These are phyloP conservation scores for Nephrotoma appendiculata DNA, from an alignment of 2,888 invertebrate species.

Conservation along the genomic window DNA sequence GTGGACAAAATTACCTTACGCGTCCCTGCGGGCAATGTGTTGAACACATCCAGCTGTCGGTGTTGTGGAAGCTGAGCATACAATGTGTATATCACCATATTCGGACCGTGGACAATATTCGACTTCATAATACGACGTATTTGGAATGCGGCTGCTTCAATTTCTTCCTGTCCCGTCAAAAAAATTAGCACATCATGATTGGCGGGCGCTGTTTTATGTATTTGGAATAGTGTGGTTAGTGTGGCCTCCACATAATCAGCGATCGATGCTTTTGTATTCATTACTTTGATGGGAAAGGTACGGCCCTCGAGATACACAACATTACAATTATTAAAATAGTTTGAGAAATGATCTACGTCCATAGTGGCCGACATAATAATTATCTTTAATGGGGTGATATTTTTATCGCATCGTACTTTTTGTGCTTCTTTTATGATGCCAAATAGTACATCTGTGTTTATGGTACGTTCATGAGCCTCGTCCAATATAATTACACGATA, in stretches of 20 bases:
- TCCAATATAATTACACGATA: constrained; percentile 80
- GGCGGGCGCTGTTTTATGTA: constrained; percentile 67
- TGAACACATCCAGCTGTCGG: constrained; percentile 80
- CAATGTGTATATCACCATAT: constrained; percentile 67
- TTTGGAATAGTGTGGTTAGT: constrained; percentile 76
- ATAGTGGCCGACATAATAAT: constrained; percentile 92
- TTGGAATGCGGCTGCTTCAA: constrained; percentile 67
- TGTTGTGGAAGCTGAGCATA: constrained; percentile 80
- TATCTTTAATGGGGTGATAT: constrained; percentile 51
- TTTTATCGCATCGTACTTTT: constrained; percentile 46
- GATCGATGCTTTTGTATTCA: constrained; percentile 52
- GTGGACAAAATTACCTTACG: constrained; percentile 90
- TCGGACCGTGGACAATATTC: constrained; percentile 44
- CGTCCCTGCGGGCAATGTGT: constrained; percentile 50
- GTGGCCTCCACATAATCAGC: constrained; percentile 76
- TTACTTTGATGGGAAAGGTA: constrained; percentile 64
- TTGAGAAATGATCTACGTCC: constrained; percentile 85
- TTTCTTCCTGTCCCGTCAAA: constrained; percentile 93
- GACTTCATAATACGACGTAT: constrained; percentile 56
- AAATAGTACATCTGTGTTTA: constrained; percentile 86
- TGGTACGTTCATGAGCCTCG: constrained; percentile 90
- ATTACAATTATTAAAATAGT: constrained; percentile 75
- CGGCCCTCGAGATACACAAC: constrained; percentile 84
- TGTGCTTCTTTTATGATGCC: constrained; percentile 86
- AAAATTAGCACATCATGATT: constrained; percentile 87